Evolutionary conservation across 2,797 vertebrate species (phyloP).

Genomic region (Phataginus tetradactyla): DNA sequence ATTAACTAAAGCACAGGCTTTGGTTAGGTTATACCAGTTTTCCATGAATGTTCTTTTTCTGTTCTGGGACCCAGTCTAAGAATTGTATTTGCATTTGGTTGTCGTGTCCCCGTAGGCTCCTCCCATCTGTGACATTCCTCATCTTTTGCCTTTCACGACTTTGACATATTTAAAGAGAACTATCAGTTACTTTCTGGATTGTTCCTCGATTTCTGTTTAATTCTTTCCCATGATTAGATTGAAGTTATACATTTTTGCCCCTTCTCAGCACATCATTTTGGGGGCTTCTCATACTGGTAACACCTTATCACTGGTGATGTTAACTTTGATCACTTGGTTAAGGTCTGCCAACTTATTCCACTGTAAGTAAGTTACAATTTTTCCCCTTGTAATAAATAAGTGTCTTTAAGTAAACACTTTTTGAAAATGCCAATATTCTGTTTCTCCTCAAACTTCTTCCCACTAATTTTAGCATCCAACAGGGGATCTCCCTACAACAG

Average conservation of each 20-base stretch:
- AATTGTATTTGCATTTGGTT: neutral
- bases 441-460: conserved; percentile 27
- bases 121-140: neutral
- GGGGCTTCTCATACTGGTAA: neutral
- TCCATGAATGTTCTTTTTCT: neutral
- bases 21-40: neutral
- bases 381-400: neutral
- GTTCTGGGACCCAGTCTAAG: neutral
- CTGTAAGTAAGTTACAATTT: neutral
- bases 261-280: neutral
- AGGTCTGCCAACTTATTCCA: neutral
- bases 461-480: neutral
- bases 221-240: neutral
- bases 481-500: neutral
- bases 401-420: neutral
- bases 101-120: neutral
- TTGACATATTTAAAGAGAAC: neutral
- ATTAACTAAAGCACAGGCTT: neutral
- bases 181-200: neutral
- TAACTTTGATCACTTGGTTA: neutral
- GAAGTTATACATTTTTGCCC: neutral
- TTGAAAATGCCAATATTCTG: neutral
- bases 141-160: neutral
- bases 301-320: neutral
- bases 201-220: neutral